Conservation (phyloP, 1,140 invertebrate genomes). For the Conus ventricosus region DNA sequence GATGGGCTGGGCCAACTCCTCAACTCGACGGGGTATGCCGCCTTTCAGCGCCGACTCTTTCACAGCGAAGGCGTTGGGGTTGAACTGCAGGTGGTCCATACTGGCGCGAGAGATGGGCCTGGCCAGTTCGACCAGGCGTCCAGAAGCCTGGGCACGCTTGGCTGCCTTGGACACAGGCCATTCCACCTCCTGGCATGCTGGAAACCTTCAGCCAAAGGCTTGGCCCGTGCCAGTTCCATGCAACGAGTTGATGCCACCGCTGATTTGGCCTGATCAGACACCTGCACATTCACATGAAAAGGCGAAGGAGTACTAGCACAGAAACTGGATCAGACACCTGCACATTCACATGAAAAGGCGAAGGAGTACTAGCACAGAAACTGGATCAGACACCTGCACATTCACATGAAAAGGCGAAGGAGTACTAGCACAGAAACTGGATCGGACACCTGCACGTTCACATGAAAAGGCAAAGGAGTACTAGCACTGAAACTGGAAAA, state of each 20-base stretch:
- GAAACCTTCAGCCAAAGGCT: conserved; percentile 64
- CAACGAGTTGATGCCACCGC: conserved; percentile 59
- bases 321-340: no score
- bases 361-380: no score
- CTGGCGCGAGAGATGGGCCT: conserved; percentile 63
- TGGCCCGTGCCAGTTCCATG: conserved; percentile 65
- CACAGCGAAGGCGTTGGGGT: conserved; percentile 70
- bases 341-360: no score
- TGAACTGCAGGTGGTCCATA: conserved; percentile 71
- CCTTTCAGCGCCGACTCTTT: conserved; percentile 66
- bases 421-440: no score
- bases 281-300: not conserved
- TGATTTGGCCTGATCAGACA: conserved; percentile 58
- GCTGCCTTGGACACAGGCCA: conserved; percentile 62
- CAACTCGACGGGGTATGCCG: conserved; percentile 52
- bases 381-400: no score
- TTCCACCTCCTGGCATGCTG: conserved; percentile 59
- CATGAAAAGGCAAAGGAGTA: no score
- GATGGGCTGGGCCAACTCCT: conserved; percentile 64
- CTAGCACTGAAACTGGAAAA: no score
- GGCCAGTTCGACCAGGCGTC: conserved; percentile 60
- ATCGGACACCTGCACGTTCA: no score
- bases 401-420: no score
- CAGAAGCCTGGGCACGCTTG: conserved; percentile 56
- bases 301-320: no score